A percentile compares a stretch with the other conserved stretches of the same genome.
Evolutionary conservation across 2,113 vertebrate genomes (phyloP).

Genomic region (Silurus asotus): DNA sequence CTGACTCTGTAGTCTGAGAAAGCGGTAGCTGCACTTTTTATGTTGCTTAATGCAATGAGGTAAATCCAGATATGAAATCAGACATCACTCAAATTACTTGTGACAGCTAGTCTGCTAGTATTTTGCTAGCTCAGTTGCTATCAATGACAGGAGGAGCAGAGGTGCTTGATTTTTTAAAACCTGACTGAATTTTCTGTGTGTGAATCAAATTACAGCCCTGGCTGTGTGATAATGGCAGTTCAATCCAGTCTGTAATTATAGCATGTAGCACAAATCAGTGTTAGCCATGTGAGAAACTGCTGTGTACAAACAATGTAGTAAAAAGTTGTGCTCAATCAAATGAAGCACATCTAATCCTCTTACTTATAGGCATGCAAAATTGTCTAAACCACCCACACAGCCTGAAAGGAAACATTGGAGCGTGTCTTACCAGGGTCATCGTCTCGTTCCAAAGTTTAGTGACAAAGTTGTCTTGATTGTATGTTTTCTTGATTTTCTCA

Average conservation of each 20-base stretch:
- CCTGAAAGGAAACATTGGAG: neutral
- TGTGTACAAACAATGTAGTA: neutral
- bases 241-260: neutral
- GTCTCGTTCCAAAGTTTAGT: slow-evolving; percentile 67
- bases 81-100: no score
- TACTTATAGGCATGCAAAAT: neutral
- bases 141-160: no score
- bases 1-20: no score
- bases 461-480: neutral
- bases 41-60: no score
- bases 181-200: no score
- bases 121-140: no score
- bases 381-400: neutral
- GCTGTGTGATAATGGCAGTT: neutral
- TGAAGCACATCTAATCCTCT: neutral
- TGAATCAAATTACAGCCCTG: no score
- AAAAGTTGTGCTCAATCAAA: neutral
- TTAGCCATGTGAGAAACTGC: neutral
- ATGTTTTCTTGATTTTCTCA: slow-evolving; percentile 37
- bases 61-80: no score
- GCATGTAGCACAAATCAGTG: neutral
- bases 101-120: no score
- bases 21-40: no score
- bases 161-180: no score
- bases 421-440: slow-evolving; percentile 69